Percentiles rank a stretch among this genome's conserved stretches.
Evolutionary conservation across 1,140 invertebrate species (phyloP).

Genomic region (Rhizoglyphus robini): DNA sequence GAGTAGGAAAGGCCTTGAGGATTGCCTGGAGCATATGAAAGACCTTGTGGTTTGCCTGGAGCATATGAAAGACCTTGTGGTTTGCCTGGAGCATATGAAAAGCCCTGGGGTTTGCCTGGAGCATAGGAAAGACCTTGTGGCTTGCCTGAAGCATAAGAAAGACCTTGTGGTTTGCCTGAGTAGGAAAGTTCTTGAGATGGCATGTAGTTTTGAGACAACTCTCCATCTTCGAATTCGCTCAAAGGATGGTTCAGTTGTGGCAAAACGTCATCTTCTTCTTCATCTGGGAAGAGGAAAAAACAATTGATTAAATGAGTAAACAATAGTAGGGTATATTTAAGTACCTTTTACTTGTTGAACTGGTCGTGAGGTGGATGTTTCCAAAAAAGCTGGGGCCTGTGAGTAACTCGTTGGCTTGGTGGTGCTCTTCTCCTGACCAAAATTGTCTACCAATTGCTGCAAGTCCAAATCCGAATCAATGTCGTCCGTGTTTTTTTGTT

Average conservation of each 20-base stretch:
- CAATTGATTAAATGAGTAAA: too few relatives aligned
- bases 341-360: conserved; percentile 7
- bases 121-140: neutral
- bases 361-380: conserved; percentile 1
- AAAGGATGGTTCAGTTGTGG: neutral
- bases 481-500: neutral
- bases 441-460: neutral
- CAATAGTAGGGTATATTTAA: neutral
- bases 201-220: conserved; percentile 1
- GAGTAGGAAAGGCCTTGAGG: neutral
- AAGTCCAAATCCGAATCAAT: neutral
- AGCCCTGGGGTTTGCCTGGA: neutral
- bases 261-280: neutral
- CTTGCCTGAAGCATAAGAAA: too few relatives aligned
- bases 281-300: too few relatives aligned
- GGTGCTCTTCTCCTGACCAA: neutral
- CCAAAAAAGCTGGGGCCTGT: neutral
- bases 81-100: too few relatives aligned
- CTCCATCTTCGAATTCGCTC: neutral
- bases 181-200: neutral
- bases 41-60: neutral
- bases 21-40: too few relatives aligned
- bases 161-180: neutral
- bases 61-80: neutral
- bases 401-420: neutral